Percentiles rank a stretch among this genome's conserved stretches.
Conservation (phyloP, 1,140 invertebrate genomes). For the Drosophila pseudoobscura region DNA sequence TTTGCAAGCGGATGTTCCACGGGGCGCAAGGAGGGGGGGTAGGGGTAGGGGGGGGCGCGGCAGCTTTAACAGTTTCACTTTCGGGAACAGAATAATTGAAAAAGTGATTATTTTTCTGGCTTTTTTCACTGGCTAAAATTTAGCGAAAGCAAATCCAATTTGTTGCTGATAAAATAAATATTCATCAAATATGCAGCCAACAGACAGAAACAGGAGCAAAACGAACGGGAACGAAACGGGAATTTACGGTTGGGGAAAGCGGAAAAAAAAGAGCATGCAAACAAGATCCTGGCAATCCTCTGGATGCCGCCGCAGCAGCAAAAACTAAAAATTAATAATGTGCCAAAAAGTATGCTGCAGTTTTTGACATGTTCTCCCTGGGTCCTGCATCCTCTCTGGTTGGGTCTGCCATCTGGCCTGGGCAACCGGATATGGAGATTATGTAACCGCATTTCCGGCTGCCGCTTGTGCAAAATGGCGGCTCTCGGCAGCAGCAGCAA, state of each 20-base stretch:
- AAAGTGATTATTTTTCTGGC: not conserved
- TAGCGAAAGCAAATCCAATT: slow-evolving; percentile 36
- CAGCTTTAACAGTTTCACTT: slow-evolving; percentile 1
- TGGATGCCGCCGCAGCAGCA: not conserved
- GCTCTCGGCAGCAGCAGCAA: slow-evolving; percentile 23
- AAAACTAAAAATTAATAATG: slow-evolving; percentile 66
- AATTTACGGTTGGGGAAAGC: slow-evolving; percentile 19
- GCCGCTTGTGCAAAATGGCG: slow-evolving; percentile 43
- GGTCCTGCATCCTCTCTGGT: slow-evolving; percentile 1
- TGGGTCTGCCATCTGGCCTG: slow-evolving; percentile 7
- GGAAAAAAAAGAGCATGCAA: not conserved
- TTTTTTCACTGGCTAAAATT: slow-evolving; percentile 11
- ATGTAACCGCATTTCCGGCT: slow-evolving; percentile 76
- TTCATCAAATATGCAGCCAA: slow-evolving; percentile 49
- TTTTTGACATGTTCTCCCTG: slow-evolving; percentile 36
- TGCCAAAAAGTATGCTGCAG: slow-evolving; percentile 61
- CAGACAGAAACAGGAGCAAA: slow-evolving; percentile 13
- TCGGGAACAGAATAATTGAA: not conserved
- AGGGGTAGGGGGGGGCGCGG: not conserved
- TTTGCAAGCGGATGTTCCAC: slow-evolving; percentile 66
- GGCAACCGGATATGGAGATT: slow-evolving; percentile 56
- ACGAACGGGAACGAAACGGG: slow-evolving; percentile 7
- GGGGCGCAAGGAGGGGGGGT: not conserved
- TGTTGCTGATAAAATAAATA: slow-evolving; percentile 44
- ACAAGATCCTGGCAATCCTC: slow-evolving; percentile 24